phyloP scores from a whole-genome alignment of 2,888 invertebrate genomes.

The Melinaea marsaeus region DNA sequence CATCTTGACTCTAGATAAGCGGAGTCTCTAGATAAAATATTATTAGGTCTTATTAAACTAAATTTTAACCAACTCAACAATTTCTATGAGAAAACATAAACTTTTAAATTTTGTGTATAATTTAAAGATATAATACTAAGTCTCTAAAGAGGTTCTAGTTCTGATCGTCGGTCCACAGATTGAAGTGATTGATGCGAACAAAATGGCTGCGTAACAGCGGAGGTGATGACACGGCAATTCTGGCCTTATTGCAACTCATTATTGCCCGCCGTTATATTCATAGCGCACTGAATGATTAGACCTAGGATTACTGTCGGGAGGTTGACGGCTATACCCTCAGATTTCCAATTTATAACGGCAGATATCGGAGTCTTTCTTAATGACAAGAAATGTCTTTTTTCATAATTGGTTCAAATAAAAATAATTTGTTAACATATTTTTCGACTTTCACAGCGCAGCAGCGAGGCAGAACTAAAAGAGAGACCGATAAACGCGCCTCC shows the following conservation, averaged over 20 bases:
- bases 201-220: constrained; percentile 24
- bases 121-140: too few relatives aligned
- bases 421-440: constrained; percentile 47
- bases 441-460: constrained; percentile 74
- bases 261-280: constrained; percentile 12
- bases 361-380: too few relatives aligned
- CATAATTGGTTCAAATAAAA: too few relatives aligned
- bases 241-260: constrained; percentile 22
- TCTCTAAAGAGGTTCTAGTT: constrained; percentile 5
- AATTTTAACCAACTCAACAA: neutral
- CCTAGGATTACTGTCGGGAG: too few relatives aligned
- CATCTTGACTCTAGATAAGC: neutral
- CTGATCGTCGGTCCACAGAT: constrained; percentile 18
- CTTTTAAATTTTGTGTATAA: too few relatives aligned
- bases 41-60: neutral
- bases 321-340: too few relatives aligned
- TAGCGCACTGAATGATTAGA: too few relatives aligned
- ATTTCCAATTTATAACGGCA: too few relatives aligned
- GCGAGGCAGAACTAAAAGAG: constrained; percentile 70
- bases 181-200: constrained; percentile 29
- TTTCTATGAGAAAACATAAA: too few relatives aligned
- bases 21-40: neutral
- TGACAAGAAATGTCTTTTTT: too few relatives aligned
- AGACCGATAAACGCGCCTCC: constrained; percentile 65
- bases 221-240: constrained; percentile 22